Evolutionary conservation across 2,888 invertebrate genomes (phyloP).

Genomic region (Drosophila kanekoi): DNA sequence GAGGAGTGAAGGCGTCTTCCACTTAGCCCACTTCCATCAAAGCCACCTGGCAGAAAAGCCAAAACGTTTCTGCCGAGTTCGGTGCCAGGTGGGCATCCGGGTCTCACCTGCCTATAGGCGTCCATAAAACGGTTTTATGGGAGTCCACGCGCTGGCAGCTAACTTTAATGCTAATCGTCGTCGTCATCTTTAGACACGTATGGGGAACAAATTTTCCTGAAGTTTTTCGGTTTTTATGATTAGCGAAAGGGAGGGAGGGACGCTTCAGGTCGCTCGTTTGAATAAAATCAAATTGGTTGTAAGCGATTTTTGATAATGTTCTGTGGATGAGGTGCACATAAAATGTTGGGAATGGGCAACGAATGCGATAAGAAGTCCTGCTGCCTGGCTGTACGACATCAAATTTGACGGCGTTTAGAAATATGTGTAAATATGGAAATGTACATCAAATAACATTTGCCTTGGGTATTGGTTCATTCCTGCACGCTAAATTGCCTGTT

Average conservation of each 20-base stretch:
- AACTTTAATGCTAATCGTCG: constrained; percentile 78
- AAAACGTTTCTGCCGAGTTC: constrained; percentile 37
- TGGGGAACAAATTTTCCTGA: constrained; percentile 48
- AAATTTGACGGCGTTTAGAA: constrained; percentile 46
- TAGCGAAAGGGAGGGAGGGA: constrained; percentile 36
- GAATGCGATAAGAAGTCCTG: constrained; percentile 27
- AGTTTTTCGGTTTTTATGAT: constrained; percentile 57
- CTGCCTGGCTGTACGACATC: constrained; percentile 26
- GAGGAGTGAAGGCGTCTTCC: constrained; percentile 31
- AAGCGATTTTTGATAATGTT: constrained; percentile 64
- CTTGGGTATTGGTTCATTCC: constrained; percentile 6
- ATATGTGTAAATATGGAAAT: constrained; percentile 24
- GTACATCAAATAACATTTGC: constrained; percentile 8
- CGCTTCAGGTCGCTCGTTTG: constrained; percentile 48
- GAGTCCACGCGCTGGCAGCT: constrained; percentile 23
- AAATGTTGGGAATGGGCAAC: constrained; percentile 32
- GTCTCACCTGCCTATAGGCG: constrained; percentile 70
- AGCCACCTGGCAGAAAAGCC: constrained; percentile 44
- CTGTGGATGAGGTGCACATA: constrained; percentile 44
- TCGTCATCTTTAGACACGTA: constrained; percentile 57
- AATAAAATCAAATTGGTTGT: constrained; percentile 73
- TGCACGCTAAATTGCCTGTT: neutral
- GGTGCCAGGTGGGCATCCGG: constrained; percentile 38
- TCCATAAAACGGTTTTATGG: constrained; percentile 73
- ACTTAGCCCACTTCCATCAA: constrained; percentile 29